Percentiles rank a stretch among this genome's conserved stretches.
These are phyloP conservation scores for Rattus norvegicus DNA, from an alignment of 2,113 vertebrate genomes.

Conservation along the genomic window GRCr8 NC_086031.1:13386501-13387000, in stretches of 20 bases:
- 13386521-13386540: background rate
- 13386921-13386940: background rate
- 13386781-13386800: background rate
- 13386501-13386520: slow-evolving; percentile 39
- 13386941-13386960: background rate
- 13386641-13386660: background rate
- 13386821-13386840: background rate
- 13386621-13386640: background rate
- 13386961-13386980: background rate
- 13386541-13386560: background rate
- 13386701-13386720: background rate
- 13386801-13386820: background rate
- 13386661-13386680: background rate
- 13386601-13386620: background rate
- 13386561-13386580: background rate
- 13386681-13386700: background rate
- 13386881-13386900: background rate
- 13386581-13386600: background rate
- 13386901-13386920: background rate
- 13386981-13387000: too few relatives aligned
- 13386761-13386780: background rate
- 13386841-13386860: background rate
- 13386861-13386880: background rate
- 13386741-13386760: background rate
- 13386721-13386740: background rate